Evolutionary conservation across 2,797 vertebrate species (phyloP).

Genomic region (Delichon dasypus): DNA sequence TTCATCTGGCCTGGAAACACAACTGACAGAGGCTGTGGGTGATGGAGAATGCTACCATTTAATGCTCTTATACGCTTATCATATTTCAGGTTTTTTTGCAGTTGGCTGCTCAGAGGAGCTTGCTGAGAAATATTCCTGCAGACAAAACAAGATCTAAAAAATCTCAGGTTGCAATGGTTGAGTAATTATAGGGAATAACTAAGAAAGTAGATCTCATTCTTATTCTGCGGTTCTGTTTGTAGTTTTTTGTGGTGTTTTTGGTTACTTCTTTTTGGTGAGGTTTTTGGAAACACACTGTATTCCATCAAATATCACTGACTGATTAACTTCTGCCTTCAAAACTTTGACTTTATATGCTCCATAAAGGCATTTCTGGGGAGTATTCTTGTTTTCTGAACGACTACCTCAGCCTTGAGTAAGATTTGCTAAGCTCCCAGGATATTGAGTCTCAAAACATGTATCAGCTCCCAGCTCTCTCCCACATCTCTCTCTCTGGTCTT

Average conservation of each 20-base stretch:
- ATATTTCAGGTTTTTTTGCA: constrained; percentile 32
- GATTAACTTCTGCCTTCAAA: not conserved
- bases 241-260: not conserved
- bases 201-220: not conserved
- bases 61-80: constrained; percentile 19
- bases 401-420: not conserved
- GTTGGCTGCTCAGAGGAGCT: not conserved
- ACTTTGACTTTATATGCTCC: not conserved
- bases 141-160: not conserved
- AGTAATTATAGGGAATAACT: not conserved
- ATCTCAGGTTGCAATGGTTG: not conserved
- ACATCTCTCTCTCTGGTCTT: not conserved
- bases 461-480: not conserved
- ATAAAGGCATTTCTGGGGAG: not conserved
- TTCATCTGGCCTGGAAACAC: constrained; percentile 45
- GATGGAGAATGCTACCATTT: constrained; percentile 38
- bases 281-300: not conserved
- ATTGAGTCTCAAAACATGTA: not conserved
- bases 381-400: not conserved
- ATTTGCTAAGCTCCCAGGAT: not conserved
- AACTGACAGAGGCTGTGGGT: constrained; percentile 31
- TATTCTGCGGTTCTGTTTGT: not conserved
- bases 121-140: constrained; percentile 11
- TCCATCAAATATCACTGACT: not conserved
- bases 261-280: not conserved